Evolutionary conservation across 30 jellyfish, hydroid and myxozoan species (phyloP).

Genomic region (Rhopilema esculentum): DNA sequence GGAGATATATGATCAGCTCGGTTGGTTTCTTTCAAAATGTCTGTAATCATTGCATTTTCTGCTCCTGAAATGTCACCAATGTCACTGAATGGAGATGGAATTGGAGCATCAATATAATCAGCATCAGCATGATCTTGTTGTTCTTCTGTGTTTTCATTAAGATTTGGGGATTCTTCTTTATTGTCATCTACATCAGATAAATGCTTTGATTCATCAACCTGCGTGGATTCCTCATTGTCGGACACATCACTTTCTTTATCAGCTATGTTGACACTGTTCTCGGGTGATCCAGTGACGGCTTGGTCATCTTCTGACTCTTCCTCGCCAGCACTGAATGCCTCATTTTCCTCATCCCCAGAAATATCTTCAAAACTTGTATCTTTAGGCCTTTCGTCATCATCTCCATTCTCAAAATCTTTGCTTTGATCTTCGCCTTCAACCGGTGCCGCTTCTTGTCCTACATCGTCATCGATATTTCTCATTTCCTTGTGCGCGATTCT

Average conservation of each 20-base stretch:
- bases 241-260: not conserved
- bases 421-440: not conserved
- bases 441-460: not conserved
- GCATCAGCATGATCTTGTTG: slow-evolving; percentile 25
- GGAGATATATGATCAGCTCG: slow-evolving; percentile 55
- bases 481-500: not conserved
- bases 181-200: not conserved
- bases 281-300: not conserved
- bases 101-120: slow-evolving; percentile 91
- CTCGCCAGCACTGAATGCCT: not conserved
- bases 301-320: not conserved
- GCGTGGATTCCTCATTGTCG: not conserved
- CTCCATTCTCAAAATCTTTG: not conserved
- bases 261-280: not conserved
- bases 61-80: slow-evolving; percentile 86
- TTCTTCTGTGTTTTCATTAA: not conserved
- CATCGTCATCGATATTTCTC: not conserved
- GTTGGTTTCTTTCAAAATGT: slow-evolving; percentile 76
- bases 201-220: not conserved
- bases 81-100: slow-evolving; percentile 97
- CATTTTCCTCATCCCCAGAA: not conserved
- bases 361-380: not conserved
- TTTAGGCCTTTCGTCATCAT: not conserved
- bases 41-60: slow-evolving; percentile 82
- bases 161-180: not conserved